phyloP scores from a whole-genome alignment of 2,113 vertebrate genomes.

The Oncorhynchus gorbuscha region DNA sequence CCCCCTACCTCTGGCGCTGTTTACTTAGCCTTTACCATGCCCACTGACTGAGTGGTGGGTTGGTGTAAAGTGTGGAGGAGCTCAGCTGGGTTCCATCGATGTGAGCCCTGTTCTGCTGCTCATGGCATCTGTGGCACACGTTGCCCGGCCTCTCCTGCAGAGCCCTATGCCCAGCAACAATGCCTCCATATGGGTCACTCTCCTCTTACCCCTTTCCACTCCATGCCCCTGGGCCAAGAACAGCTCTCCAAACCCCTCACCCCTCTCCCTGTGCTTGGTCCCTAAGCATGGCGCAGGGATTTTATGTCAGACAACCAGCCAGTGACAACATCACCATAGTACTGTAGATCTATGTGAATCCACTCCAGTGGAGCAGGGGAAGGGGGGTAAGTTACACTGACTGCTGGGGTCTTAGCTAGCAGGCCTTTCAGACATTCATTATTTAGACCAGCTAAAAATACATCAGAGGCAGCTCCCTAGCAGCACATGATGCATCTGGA shows the following conservation, averaged over 20 bases:
- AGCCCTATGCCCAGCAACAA: neutral
- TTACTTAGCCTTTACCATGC: neutral
- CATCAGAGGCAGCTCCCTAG: constrained; percentile 67
- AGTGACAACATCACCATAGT: neutral
- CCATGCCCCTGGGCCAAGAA: neutral
- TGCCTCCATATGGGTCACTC: no score
- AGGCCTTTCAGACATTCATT: constrained; percentile 76
- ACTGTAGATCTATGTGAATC: no score
- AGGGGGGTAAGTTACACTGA: constrained; percentile 48
- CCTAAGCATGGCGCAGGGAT: no score
- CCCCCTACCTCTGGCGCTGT: neutral
- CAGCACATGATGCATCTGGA: constrained; percentile 61
- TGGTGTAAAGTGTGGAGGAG: constrained; percentile 18
- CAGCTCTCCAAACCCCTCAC: neutral
- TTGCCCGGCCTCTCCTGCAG: constrained; percentile 7
- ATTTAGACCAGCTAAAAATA: constrained; percentile 76
- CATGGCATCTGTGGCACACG: constrained; percentile 5
- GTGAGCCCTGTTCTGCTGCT: constrained; percentile 15
- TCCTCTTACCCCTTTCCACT: neutral
- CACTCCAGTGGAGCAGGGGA: constrained; percentile 39
- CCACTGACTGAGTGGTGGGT: no score
- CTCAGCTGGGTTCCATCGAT: constrained; percentile 35
- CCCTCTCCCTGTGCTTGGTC: neutral
- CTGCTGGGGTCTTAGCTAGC: constrained; percentile 54
- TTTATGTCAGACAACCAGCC: no score